Conservation (phyloP, 2,888 invertebrate genomes). For the Prenolepis imparis region DNA sequence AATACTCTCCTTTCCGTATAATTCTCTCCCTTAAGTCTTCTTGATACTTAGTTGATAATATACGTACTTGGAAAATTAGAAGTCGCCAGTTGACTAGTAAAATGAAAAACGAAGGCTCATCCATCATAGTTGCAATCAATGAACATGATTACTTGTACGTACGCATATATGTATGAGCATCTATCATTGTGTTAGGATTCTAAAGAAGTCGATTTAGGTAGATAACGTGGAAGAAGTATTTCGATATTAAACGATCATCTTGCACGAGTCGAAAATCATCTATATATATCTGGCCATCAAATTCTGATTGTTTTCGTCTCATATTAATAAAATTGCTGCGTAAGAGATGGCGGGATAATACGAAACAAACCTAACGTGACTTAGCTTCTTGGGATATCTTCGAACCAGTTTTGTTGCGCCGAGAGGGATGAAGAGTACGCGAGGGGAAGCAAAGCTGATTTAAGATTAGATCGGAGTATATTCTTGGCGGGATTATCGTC, state of each 20-base stretch:
- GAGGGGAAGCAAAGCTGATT: constrained; percentile 39
- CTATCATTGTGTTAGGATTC: neutral
- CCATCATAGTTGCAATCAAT: constrained; percentile 3
- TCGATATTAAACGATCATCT: constrained; percentile 27
- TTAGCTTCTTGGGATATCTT: constrained; percentile 45
- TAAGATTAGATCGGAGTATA: constrained; percentile 61
- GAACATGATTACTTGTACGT: constrained; percentile 14
- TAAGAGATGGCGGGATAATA: constrained; percentile 43
- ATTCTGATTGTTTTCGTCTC: constrained; percentile 47
- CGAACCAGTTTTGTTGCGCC: constrained; percentile 12
- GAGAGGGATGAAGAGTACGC: constrained; percentile 33
- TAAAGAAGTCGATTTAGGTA: constrained; percentile 8
- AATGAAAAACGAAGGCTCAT: constrained; percentile 15
- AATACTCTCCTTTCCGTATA: neutral
- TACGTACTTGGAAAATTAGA: neutral
- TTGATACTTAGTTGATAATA: neutral
- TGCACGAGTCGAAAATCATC: constrained; percentile 27
- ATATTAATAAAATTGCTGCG: constrained; percentile 52
- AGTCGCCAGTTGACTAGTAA: neutral
- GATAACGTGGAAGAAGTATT: constrained; percentile 4
- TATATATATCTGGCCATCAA: constrained; percentile 5
- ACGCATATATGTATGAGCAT: neutral
- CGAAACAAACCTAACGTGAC: constrained; percentile 47
- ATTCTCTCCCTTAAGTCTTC: neutral
- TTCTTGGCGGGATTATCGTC: constrained; percentile 70